Conservation (phyloP, 2,113 vertebrate genomes). For the Cavia aperea region DNA sequence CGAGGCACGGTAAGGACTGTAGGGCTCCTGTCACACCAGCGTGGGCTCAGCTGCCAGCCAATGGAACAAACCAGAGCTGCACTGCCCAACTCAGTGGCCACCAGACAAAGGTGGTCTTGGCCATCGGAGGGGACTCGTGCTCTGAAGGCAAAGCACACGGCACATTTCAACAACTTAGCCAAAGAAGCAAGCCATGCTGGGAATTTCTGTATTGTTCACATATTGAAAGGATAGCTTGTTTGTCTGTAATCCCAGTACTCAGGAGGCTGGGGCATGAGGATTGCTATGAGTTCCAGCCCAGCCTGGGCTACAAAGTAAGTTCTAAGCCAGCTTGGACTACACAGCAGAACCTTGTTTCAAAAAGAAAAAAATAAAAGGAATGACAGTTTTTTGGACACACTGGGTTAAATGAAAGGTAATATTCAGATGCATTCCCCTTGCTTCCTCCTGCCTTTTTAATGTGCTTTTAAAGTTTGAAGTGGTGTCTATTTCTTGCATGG, state of each 20-base stretch:
- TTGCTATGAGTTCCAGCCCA: no score
- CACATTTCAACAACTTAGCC: not conserved
- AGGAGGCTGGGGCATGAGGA: no score
- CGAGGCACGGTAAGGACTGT: rapidly evolving
- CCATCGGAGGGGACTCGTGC: not conserved
- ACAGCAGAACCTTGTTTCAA: not conserved
- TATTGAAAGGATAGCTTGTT: not conserved
- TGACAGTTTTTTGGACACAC: not conserved
- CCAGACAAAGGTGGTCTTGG: not conserved
- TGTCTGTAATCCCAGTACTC: not conserved
- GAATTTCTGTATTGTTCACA: not conserved
- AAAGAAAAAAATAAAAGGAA: not conserved
- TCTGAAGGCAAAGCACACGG: not conserved
- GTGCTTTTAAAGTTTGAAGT: not conserved
- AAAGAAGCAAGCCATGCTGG: not conserved
- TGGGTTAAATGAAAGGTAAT: not conserved
- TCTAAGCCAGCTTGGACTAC: no score
- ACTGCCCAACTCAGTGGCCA: rapidly evolving
- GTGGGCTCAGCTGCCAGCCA: not conserved
- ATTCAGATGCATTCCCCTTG: not conserved
- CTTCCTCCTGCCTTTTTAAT: slow-evolving; percentile 1
- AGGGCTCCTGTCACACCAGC: not conserved
- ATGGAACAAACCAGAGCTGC: not conserved
- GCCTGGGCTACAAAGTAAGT: no score
- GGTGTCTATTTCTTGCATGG: not conserved